Evolutionary conservation across 2,113 vertebrate species (phyloP).

Genomic region (Solenodon paradoxus): DNA sequence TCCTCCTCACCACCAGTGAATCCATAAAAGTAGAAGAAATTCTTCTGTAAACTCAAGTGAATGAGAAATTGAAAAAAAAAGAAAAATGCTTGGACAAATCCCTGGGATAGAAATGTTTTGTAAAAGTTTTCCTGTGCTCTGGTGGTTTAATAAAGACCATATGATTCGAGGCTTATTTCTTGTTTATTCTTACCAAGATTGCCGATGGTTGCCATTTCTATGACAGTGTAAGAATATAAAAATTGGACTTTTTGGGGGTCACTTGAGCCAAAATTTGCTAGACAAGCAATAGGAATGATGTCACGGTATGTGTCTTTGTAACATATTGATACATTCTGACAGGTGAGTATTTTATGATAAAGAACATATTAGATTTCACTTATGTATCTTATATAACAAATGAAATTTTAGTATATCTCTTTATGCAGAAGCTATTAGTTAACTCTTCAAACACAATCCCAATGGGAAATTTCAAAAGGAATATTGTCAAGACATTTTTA

Average conservation of each 20-base stretch:
- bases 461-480: background rate
- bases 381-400: background rate
- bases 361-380: conserved; percentile 24
- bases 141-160: conserved; percentile 25
- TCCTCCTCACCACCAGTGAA: background rate
- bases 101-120: background rate
- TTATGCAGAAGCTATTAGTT: background rate
- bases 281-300: background rate
- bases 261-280: background rate
- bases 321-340: background rate
- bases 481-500: background rate
- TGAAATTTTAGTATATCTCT: background rate
- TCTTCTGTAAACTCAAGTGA: background rate
- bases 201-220: background rate
- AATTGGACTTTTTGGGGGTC: background rate
- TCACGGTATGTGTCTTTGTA: background rate
- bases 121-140: background rate
- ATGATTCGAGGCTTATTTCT: background rate
- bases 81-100: background rate
- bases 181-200: background rate
- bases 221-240: background rate
- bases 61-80: background rate
- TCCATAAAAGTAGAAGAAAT: conserved; percentile 4
- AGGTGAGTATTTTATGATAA: background rate
- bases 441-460: background rate